Percentiles rank a stretch among this genome's conserved stretches.
Conservation (phyloP, 1,140 invertebrate species). For the Hormaphis cornu region DNA sequence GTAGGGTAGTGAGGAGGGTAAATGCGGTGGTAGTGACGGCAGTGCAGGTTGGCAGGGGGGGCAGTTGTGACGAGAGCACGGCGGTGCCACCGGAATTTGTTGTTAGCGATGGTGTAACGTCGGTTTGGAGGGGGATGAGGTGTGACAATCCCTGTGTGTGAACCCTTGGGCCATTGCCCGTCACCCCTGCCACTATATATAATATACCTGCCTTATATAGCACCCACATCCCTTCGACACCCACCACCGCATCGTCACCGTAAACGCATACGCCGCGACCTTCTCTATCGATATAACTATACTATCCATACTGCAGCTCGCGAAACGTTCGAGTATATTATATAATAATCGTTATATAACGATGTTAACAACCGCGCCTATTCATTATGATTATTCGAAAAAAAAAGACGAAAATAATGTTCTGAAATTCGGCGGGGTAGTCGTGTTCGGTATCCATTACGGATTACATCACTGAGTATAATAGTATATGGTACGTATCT, state of each 20-base stretch:
- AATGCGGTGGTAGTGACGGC: not conserved
- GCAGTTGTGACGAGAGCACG: conserved; percentile 10
- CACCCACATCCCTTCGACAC: not conserved
- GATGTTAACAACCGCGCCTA: too few species aligned
- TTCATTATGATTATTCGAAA: too few species aligned
- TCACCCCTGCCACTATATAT: not conserved
- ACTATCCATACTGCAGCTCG: not conserved
- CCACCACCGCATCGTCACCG: conserved; percentile 1
- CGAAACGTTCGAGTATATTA: conserved; percentile 9
- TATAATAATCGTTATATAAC: too few species aligned
- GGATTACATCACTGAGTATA: too few species aligned
- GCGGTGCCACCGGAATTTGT: conserved; percentile 13
- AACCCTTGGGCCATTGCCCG: conserved; percentile 17
- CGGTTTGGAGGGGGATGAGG: not conserved
- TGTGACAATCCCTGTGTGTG: conserved; percentile 24
- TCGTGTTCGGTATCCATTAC: too few species aligned
- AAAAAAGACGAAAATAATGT: too few species aligned
- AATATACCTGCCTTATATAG: not conserved
- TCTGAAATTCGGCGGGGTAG: too few species aligned
- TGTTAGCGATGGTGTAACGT: not conserved
- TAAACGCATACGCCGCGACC: not conserved
- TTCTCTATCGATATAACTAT: not conserved
- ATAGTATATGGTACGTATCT: too few species aligned
- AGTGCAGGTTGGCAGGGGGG: not conserved
- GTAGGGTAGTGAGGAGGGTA: not conserved